Conservation (phyloP, 2,888 invertebrate genomes). For the Xanthorhoe designata region DNA sequence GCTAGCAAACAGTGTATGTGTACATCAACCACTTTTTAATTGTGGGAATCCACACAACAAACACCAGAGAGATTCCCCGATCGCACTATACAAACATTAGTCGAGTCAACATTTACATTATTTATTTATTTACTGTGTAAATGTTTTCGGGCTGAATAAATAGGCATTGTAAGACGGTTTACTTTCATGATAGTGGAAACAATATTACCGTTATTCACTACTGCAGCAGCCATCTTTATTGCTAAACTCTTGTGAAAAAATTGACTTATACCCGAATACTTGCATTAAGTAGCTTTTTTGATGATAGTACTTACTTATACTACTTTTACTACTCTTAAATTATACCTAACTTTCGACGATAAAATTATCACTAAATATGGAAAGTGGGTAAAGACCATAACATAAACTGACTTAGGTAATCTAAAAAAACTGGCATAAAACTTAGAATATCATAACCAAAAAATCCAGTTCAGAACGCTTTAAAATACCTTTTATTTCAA, state of each 20-base stretch:
- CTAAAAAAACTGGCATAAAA: no score
- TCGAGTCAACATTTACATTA: slow-evolving; percentile 63
- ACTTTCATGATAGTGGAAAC: slow-evolving; percentile 47
- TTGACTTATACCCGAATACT: no score
- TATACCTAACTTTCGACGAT: no score
- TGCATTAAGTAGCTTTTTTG: no score
- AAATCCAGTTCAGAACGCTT: no score
- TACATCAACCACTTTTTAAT: slow-evolving; percentile 49
- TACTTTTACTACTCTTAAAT: no score
- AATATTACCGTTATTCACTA: neutral
- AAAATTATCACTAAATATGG: no score
- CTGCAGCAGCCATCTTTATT: neutral
- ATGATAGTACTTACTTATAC: no score
- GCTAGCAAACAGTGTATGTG: slow-evolving; percentile 29
- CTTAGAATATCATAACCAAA: no score
- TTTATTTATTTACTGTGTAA: slow-evolving; percentile 56
- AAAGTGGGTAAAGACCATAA: no score
- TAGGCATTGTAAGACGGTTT: slow-evolving; percentile 59
- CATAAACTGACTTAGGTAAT: no score
- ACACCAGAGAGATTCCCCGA: slow-evolving; percentile 57
- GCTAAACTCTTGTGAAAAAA: no score
- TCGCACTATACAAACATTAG: slow-evolving; percentile 67
- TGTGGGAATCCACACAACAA: slow-evolving; percentile 47
- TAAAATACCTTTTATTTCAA: neutral
- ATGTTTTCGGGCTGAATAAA: slow-evolving; percentile 63